Percentiles rank a stretch among this genome's conserved stretches.
Evolutionary conservation across 2,113 vertebrate genomes (phyloP).

Genomic region (Gymnorhina tibicen): DNA sequence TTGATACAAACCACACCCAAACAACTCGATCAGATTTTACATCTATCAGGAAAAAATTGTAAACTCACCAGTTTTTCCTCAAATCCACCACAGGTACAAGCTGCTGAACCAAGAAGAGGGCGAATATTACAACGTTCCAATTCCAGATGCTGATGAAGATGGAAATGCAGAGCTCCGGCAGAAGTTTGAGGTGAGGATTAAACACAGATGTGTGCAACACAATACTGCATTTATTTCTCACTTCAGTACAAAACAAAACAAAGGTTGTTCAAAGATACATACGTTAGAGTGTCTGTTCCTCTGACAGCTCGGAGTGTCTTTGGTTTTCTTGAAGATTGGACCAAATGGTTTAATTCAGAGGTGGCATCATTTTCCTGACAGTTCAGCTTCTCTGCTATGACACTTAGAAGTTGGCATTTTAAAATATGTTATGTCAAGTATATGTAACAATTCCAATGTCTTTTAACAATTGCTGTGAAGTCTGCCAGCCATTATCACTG

Average conservation of each 20-base stretch:
- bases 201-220: background rate
- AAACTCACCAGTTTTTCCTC: background rate
- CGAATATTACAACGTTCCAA: slow-evolving; percentile 96
- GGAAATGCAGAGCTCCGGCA: slow-evolving; percentile 89
- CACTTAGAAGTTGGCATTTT: background rate
- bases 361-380: background rate
- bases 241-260: background rate
- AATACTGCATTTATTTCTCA: background rate
- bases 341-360: background rate
- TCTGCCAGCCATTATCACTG: background rate
- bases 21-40: background rate
- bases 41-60: background rate
- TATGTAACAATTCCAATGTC: background rate
- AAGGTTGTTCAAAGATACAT: background rate
- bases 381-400: background rate
- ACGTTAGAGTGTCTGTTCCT: background rate
- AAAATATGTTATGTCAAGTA: background rate
- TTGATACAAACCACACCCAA: background rate
- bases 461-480: background rate
- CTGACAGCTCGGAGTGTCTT: background rate
- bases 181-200: slow-evolving; percentile 91
- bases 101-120: slow-evolving; percentile 94
- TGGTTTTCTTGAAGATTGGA: background rate
- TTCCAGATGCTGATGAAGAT: slow-evolving; percentile 89
- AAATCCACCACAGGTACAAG: slow-evolving; percentile 83